Base-by-base conservation (phyloP, 2,797 vertebrate genomes). In the Clarias pachynema region DNA sequence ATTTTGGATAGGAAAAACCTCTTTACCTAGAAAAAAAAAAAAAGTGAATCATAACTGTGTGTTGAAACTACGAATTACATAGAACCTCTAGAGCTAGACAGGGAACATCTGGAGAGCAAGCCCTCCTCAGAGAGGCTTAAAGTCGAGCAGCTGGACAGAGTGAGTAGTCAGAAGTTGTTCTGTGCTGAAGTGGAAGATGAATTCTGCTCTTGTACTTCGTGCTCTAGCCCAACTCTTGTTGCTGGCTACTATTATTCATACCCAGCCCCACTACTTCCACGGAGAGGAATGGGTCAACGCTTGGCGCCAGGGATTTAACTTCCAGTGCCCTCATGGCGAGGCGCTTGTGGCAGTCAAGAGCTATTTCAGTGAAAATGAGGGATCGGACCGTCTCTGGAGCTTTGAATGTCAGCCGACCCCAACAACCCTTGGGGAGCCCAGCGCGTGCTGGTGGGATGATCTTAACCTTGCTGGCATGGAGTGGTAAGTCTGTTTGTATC, bases 381-480 rank as follows among this genome's bases (percentile, higher is more conserved):
- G 98, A 24, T 96, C 95, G 0, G 98, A 99, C 92, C 96, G 98
- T 88, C 87, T 97, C 79, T 99, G 98, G 98, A 94, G 95, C 77
- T 99, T 97, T 0, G 98, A 96, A 86, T 99, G 98, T 91, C 97
- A 98, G 95, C 95, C 95, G 0, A 97, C 97, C 0, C 94, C 97
- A 1, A 93, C 95, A 82, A 94, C 89, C 83, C 93, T 98, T 3
- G 98, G 98, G 68, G 94, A 97, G 90, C 96, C 96, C 86, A 96
- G 95, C 2, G 98, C 99, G 92, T 99, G 98, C 95, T 99, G 98
- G 98, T 99, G 98, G 98, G 98, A 99, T 84, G 98, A 99, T 91
- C 96, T 98, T 94, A 97, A 94, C 94, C 96, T 96, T 73, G 97
- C 96, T 0, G 98, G 98, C 86, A 90, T 97, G 18, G 96, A 99